Evolutionary conservation across 2,797 vertebrate genomes (phyloP).

Genomic region (Monodelphis domestica): DNA sequence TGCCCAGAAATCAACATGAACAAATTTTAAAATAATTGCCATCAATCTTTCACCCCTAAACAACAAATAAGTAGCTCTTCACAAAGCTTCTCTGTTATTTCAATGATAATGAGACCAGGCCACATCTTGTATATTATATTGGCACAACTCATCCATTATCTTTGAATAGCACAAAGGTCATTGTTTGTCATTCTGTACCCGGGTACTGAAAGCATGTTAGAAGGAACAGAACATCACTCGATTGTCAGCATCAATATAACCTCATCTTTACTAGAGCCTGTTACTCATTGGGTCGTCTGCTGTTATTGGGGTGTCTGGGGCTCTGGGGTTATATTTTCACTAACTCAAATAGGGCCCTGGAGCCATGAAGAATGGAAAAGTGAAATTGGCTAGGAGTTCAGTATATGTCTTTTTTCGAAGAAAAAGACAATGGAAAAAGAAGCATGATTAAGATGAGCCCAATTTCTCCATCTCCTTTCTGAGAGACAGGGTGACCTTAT

Average conservation of each 20-base stretch:
- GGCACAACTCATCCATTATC: constrained; percentile 74
- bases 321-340: background rate
- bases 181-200: constrained; percentile 64
- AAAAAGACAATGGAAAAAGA: constrained; percentile 44
- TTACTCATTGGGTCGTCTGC: too few species aligned
- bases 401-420: constrained; percentile 60
- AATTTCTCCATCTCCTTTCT: constrained; percentile 69
- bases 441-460: constrained; percentile 47
- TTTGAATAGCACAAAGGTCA: constrained; percentile 65
- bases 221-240: background rate
- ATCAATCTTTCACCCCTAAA: constrained; percentile 45
- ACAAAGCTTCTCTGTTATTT: constrained; percentile 63
- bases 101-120: constrained; percentile 58
- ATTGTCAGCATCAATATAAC: constrained; percentile 28
- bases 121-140: constrained; percentile 67
- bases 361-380: constrained; percentile 46
- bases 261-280: constrained; percentile 45
- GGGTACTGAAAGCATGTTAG: constrained; percentile 36
- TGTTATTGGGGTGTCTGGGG: background rate
- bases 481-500: constrained; percentile 69
- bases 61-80: constrained; percentile 54
- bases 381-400: constrained; percentile 11
- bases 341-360: background rate
- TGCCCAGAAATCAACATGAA: constrained; percentile 52
- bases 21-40: constrained; percentile 39